These are phyloP conservation scores for Pachypanchax playfairii DNA, from an alignment of 2,113 vertebrate species.

Conservation along the genomic window DNA sequence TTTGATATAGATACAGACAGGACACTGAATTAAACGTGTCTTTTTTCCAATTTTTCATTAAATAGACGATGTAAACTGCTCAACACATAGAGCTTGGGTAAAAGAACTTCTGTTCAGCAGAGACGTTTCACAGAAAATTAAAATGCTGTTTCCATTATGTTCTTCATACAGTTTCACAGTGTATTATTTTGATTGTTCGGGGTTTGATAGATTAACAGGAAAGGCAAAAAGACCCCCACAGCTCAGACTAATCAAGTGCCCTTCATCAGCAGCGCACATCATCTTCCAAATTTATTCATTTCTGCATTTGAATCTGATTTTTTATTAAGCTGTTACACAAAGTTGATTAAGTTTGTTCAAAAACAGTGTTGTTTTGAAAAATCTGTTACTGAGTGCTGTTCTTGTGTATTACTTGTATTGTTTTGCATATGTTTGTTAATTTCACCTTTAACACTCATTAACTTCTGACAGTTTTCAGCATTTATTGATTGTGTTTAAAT, in stretches of 20 bases:
- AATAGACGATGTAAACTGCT: conserved; percentile 25
- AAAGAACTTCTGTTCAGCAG: background rate
- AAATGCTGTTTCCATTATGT: background rate
- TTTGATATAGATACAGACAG: conserved; percentile 26
- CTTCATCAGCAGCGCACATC: background rate
- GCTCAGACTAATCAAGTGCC: background rate
- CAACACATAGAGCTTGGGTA: background rate
- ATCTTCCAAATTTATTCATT: conserved; percentile 2
- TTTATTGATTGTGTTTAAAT: too few species aligned
- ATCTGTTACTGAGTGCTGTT: too few species aligned
- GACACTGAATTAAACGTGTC: conserved; percentile 34
- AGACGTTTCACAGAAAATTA: background rate
- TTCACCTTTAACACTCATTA: too few species aligned
- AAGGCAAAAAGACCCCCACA: conserved; percentile 3
- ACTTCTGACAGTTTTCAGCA: too few species aligned
- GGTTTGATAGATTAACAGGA: background rate
- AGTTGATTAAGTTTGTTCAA: background rate
- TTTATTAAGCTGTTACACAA: background rate
- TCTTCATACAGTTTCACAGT: background rate
- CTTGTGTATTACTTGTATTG: too few species aligned
- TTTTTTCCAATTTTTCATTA: conserved; percentile 39
- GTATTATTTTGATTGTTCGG: background rate
- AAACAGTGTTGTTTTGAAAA: background rate
- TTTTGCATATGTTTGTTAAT: too few species aligned
- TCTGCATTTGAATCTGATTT: background rate